These are phyloP conservation scores for Parochlus steinenii DNA, from an alignment of 2,888 invertebrate species.

Conservation along the genomic window DNA sequence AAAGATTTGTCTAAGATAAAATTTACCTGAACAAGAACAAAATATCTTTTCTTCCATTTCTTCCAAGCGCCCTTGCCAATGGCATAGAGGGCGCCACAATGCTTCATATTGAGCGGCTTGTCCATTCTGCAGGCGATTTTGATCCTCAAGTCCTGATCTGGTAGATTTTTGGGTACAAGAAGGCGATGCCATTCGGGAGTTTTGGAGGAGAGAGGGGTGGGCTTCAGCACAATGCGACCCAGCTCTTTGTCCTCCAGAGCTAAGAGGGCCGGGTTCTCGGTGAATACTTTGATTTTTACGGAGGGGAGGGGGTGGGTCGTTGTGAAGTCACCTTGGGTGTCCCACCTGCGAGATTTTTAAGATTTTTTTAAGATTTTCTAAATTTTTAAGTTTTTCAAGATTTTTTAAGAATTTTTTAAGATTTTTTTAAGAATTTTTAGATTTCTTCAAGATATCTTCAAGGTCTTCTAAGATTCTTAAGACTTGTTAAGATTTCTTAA, in stretches of 20 bases:
- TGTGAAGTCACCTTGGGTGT: slow-evolving; percentile 98
- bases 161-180: slow-evolving; percentile 85
- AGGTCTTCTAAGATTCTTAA: too few relatives aligned
- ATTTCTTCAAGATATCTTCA: too few relatives aligned
- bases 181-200: slow-evolving; percentile 98
- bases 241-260: slow-evolving; percentile 98
- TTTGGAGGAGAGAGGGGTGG: slow-evolving; percentile 75
- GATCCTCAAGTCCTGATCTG: slow-evolving; percentile 90
- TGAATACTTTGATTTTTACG: slow-evolving; percentile 94
- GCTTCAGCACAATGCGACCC: slow-evolving; percentile 78
- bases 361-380: background rate
- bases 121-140: slow-evolving; percentile 98
- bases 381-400: background rate
- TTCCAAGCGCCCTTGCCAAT: slow-evolving; percentile 96
- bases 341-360: slow-evolving; percentile 64
- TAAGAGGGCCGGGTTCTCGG: slow-evolving; percentile 92
- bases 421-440: too few relatives aligned
- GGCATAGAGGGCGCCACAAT: slow-evolving; percentile 89
- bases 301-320: slow-evolving; percentile 93
- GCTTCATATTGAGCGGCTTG: slow-evolving; percentile 97
- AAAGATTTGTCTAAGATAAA: too few relatives aligned
- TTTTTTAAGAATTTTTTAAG: background rate
- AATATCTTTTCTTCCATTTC: slow-evolving; percentile 98
- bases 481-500: too few relatives aligned
- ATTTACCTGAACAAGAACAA: slow-evolving; percentile 95